phyloP scores from a whole-genome alignment of 2,113 vertebrate species.

The Excalfactoria chinensis region DNA sequence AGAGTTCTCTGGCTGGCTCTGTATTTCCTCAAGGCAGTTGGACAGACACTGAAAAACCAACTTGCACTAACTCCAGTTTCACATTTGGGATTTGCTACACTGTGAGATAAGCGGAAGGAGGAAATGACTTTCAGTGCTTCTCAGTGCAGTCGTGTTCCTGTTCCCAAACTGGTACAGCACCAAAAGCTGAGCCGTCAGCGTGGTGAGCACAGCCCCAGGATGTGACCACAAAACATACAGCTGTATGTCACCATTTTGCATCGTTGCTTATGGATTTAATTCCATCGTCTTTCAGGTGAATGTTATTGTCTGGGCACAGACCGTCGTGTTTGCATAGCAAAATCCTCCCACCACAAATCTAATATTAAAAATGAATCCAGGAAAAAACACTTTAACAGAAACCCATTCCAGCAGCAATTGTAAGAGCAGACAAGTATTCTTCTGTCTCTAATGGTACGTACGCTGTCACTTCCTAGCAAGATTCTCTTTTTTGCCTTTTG shows the following conservation, averaged over 20 bases:
- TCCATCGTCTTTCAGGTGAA: slow-evolving; percentile 45
- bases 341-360: neutral
- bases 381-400: slow-evolving; percentile 27
- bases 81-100: neutral
- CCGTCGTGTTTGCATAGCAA: slow-evolving; percentile 19
- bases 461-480: neutral
- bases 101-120: neutral
- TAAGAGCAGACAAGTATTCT: neutral
- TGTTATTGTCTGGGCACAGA: slow-evolving; percentile 44
- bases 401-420: neutral
- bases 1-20: neutral
- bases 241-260: neutral
- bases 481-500: neutral
- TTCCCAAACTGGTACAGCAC: neutral
- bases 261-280: slow-evolving; percentile 58
- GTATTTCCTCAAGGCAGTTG: neutral
- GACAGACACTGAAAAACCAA: neutral
- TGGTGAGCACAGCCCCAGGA: neutral
- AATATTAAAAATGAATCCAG: slow-evolving; percentile 15
- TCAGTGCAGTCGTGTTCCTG: neutral
- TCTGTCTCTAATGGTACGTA: neutral
- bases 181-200: slow-evolving; percentile 8
- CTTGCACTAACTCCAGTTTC: neutral
- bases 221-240: neutral
- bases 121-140: neutral